Conservation (phyloP, 1,140 invertebrate species). For the Hormaphis cornu region DNA sequence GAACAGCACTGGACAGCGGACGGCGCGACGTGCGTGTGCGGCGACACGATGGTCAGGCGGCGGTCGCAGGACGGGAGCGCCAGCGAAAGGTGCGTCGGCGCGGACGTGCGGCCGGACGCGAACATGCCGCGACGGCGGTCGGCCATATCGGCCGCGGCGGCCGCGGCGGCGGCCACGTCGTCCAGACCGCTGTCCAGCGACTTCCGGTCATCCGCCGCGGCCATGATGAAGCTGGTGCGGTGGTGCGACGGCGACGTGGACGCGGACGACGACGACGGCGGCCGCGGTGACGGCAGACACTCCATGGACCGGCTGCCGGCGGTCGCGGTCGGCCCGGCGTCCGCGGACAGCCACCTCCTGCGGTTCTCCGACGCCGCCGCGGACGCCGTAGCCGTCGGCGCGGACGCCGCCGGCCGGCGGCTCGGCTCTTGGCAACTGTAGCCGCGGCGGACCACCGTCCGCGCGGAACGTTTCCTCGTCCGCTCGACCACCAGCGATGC, state of each 20-base stretch:
- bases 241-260: neutral
- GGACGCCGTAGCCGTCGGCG: neutral
- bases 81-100: conserved; percentile 58
- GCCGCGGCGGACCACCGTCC: conserved; percentile 1
- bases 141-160: conserved; percentile 38
- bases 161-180: conserved; percentile 45
- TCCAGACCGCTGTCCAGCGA: conserved; percentile 43
- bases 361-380: conserved; percentile 9
- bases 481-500: neutral
- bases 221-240: conserved; percentile 50
- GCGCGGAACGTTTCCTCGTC: neutral
- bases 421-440: neutral
- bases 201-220: conserved; percentile 55
- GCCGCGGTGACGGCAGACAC: conserved; percentile 40
- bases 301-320: conserved; percentile 60
- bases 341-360: conserved; percentile 50
- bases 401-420: neutral
- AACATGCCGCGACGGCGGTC: conserved; percentile 1
- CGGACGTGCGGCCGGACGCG: conserved; percentile 41
- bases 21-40: conserved; percentile 58
- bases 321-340: conserved; percentile 42
- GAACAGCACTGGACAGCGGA: conserved; percentile 35
- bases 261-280: neutral
- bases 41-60: conserved; percentile 60
- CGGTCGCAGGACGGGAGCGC: conserved; percentile 54